Base-by-base conservation (phyloP, 2,113 vertebrate species). In the Tachysurus fulvidraco region DNA sequence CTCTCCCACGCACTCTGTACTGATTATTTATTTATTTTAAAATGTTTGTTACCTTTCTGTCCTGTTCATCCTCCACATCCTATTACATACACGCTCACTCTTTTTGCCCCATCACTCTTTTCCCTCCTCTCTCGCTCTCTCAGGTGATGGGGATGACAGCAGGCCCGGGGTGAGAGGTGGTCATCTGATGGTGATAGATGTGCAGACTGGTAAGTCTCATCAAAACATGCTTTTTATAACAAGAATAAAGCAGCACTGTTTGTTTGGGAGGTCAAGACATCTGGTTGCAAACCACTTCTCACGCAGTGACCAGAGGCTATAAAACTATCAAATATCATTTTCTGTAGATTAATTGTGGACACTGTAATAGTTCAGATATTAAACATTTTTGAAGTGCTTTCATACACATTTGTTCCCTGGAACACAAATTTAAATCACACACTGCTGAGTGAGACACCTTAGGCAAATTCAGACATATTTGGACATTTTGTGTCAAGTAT, bases 131-230 rank as follows among this genome's bases (percentile, higher is more conserved):
- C 71, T 0, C 54, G 78, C 46, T 83, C 62, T 52, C 81, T 60
- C 80, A 99, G 98, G 97, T 89, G 98, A 99, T 3, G 96, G 96
- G 1, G 98, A 99, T 54, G 98, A 99, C 92, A 99, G 96, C 92
- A 93, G 98, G 81, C 98, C 98, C 2, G 98, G 98, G 86, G 99
- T 99, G 98, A 96, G 98, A 91, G 98, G 98, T 71, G 98, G 98
- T 81, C 98, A 99, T 94, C 98, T 99, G 93, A 99, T 99, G 98
- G 98, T 99, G 90, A 99, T 99, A 84, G 98, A 99, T 91, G 97
- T 99, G 86, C 98, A 99, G 88, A 98, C 98, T 90, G 98, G 98
- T 99, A 92, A 95, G 96, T 28, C 87, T 9, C 17, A 0, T 52
- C 46, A 64, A 28, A n/a, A 52, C 36, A 16, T 79, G 64, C 16